These are phyloP conservation scores for Forbesichthys papilliferus DNA, from an alignment of 2,113 vertebrate genomes.

Conservation along the genomic window DNA sequence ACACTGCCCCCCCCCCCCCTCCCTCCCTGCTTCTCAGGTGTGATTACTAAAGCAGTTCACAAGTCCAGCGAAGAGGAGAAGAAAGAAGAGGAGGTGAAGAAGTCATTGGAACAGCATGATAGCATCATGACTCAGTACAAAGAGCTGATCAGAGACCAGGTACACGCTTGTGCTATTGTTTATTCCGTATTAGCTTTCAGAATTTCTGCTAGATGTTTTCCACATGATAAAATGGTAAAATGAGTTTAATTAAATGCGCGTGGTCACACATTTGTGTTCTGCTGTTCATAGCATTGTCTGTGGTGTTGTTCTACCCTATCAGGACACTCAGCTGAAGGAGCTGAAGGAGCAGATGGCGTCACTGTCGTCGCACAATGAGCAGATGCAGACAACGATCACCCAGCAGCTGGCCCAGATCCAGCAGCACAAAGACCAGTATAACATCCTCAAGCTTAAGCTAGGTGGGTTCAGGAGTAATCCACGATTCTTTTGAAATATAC, in stretches of 20 bases:
- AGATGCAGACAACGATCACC: slow-evolving; percentile 82
- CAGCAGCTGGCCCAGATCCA: slow-evolving; percentile 94
- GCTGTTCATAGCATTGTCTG: neutral
- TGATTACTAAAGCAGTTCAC: slow-evolving; percentile 96
- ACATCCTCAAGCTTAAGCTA: slow-evolving; percentile 93
- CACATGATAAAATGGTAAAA: neutral
- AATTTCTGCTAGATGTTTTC: neutral
- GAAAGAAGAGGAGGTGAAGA: slow-evolving; percentile 98
- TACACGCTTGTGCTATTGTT: slow-evolving; percentile 39
- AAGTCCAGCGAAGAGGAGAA: slow-evolving; percentile 98
- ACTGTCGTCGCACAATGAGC: slow-evolving; percentile 84
- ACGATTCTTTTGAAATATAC: neutral
- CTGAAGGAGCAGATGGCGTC: slow-evolving; percentile 85
- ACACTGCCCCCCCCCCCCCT: neutral
- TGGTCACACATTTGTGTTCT: no score
- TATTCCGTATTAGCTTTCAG: neutral
- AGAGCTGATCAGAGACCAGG: slow-evolving; percentile 96
- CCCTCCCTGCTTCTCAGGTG: slow-evolving; percentile 68
- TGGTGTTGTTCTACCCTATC: slow-evolving; percentile 15
- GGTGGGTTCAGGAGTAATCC: slow-evolving; percentile 69
- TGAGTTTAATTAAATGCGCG: neutral
- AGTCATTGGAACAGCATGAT: slow-evolving; percentile 96
- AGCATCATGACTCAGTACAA: slow-evolving; percentile 97
- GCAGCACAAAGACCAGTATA: slow-evolving; percentile 97
- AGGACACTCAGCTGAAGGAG: slow-evolving; percentile 93